These are phyloP conservation scores for Unio pictorum DNA, from an alignment of 2,888 invertebrate genomes.

Conservation along the genomic window DNA sequence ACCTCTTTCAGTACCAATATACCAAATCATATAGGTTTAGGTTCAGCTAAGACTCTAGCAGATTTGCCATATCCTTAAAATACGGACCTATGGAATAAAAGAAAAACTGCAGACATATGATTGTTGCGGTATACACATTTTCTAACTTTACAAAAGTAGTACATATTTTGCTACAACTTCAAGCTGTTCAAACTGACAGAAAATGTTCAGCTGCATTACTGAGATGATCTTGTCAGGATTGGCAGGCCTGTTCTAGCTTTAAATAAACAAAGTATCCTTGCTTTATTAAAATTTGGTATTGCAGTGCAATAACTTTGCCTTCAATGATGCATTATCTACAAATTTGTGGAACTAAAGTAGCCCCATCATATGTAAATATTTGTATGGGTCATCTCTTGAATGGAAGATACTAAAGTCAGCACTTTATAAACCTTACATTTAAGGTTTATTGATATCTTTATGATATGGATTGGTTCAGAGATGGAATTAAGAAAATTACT, in stretches of 20 bases:
- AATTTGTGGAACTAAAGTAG: slow-evolving; percentile 14
- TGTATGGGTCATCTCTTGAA: slow-evolving; percentile 18
- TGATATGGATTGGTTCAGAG: slow-evolving; percentile 13
- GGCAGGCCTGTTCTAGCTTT: too few species aligned
- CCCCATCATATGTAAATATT: slow-evolving; percentile 19
- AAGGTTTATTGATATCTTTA: slow-evolving; percentile 20
- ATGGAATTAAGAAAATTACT: background rate
- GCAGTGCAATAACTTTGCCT: slow-evolving; percentile 7
- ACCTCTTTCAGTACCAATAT: slow-evolving; percentile 10
- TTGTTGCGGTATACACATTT: too few species aligned
- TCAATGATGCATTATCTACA: slow-evolving; percentile 14
- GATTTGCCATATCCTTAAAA: too few species aligned
- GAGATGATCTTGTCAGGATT: too few species aligned
- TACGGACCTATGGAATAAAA: too few species aligned
- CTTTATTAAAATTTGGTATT: slow-evolving; percentile 6
- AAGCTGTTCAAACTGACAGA: too few species aligned
- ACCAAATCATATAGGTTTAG: slow-evolving; percentile 5
- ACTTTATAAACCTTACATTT: slow-evolving; percentile 8
- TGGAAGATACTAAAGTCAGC: slow-evolving; percentile 3
- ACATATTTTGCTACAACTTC: too few species aligned
- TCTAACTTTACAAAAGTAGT: too few species aligned
- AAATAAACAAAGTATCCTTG: slow-evolving; percentile 1
- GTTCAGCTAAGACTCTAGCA: background rate
- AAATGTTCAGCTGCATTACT: too few species aligned
- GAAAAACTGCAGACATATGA: too few species aligned